phyloP scores from a whole-genome alignment of 2,888 invertebrate species.

The Ochlodes sylvanus region DNA sequence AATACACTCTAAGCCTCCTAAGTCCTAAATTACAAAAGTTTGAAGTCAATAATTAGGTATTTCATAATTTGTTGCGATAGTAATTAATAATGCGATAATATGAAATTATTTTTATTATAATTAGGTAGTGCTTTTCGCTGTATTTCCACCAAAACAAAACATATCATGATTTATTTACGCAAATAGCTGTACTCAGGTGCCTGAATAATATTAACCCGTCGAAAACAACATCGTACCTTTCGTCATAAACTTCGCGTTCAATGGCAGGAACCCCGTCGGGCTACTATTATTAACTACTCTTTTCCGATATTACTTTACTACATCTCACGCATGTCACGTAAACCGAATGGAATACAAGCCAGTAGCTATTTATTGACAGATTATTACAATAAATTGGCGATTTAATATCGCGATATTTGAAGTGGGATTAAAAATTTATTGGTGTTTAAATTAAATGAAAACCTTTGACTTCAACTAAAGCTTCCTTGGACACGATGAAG shows the following conservation, averaged over 20 bases:
- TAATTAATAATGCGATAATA: too few relatives aligned
- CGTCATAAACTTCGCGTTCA: slow-evolving; percentile 27
- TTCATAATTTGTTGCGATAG: too few relatives aligned
- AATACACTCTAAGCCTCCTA: too few relatives aligned
- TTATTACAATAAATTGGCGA: slow-evolving; percentile 23
- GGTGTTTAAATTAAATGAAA: slow-evolving; percentile 10
- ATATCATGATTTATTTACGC: neutral
- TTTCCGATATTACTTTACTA: slow-evolving; percentile 19
- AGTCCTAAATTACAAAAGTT: too few relatives aligned
- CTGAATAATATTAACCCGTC: slow-evolving; percentile 16
- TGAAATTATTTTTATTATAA: too few relatives aligned
- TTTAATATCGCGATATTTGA: neutral
- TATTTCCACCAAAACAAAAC: too few relatives aligned
- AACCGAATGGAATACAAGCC: slow-evolving; percentile 1
- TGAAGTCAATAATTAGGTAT: too few relatives aligned
- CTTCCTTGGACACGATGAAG: neutral
- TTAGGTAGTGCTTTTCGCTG: too few relatives aligned
- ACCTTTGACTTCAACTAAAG: slow-evolving; percentile 1
- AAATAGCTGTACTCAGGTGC: slow-evolving; percentile 5
- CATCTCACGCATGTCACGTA: slow-evolving; percentile 23
- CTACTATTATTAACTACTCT: slow-evolving; percentile 24
- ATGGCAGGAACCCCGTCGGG: slow-evolving; percentile 19
- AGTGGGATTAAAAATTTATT: neutral
- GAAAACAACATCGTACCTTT: slow-evolving; percentile 19
- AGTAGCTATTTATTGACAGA: slow-evolving; percentile 3